Base-by-base conservation (phyloP, 2,888 invertebrate genomes). In the Leucoma salicis region DNA sequence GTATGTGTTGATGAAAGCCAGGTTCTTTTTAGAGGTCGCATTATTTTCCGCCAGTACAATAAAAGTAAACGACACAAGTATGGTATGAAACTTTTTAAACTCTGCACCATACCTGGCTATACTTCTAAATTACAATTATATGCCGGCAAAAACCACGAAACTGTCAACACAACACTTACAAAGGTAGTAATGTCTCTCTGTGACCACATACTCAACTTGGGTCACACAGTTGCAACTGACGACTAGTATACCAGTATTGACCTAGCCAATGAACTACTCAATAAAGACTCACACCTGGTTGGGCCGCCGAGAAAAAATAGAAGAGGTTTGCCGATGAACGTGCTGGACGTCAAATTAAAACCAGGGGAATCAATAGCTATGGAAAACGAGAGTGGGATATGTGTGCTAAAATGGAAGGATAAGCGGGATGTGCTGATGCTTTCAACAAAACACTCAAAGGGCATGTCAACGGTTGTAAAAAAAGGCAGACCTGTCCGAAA, bases 141-240 rank as follows among this genome's bases (percentile, higher is more conserved):
- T 43, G 49, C 54, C 13, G 67, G 66, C 0, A 73, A 67, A 61
- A 53, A 59, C 18, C 28, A 55, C 35, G 66, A 66, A 31, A 3
- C n/a, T 4, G 36, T 51, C 1, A 61, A 63, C 36, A 64, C 57
- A 10, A 53, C 56, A 18, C 63, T 66, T 15, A 47, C 44, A 27
- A 61, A 58, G 14, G 55, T 63, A 6, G 66, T 66, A 10, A 48
- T 68, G 56, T 24, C 44, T 28, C 53, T 70, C n/a, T 62, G 63
- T 39, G 35, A 56, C n/a, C 40, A 53, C 15, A 38, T 60, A 36
- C 39, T 64, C 0, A 40, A 50, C 14, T 31, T 33, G 14, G 57
- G 57, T 6, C 53, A 53, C 16, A 49, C 48, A 13, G 5, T 59
- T 15, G 35, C 46, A 12, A 66, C 58, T 11, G 67, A 69, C 40